These are phyloP conservation scores for Tupiocoris notatus DNA, from an alignment of 2,888 invertebrate genomes.

Conservation along the genomic window DNA sequence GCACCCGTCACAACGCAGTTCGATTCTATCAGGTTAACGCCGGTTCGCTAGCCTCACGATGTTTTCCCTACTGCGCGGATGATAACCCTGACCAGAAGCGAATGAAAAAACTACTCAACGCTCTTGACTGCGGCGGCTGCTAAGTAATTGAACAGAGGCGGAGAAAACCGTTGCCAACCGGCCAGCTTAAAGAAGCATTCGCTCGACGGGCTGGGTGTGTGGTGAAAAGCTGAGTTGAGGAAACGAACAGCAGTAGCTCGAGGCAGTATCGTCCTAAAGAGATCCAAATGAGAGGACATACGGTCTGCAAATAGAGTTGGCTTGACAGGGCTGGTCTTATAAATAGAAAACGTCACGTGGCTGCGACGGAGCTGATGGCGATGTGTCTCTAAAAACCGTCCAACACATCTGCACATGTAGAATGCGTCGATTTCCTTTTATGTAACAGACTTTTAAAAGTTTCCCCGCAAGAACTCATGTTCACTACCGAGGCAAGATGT, in stretches of 20 bases:
- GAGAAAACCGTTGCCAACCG: too few relatives aligned
- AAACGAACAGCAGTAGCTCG: neutral
- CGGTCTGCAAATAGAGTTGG: conserved; percentile 31
- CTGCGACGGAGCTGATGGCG: neutral
- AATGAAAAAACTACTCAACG: neutral
- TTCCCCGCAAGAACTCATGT: too few relatives aligned
- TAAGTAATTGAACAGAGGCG: conserved; percentile 19
- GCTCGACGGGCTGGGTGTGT: too few relatives aligned
- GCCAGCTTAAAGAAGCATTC: too few relatives aligned
- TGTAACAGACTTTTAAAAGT: too few relatives aligned
- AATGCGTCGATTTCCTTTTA: too few relatives aligned
- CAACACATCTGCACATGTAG: too few relatives aligned
- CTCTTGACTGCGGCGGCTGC: conserved; percentile 1
- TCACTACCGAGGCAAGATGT: too few relatives aligned
- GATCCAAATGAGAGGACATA: conserved; percentile 23
- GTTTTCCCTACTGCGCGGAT: neutral
- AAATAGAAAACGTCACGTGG: conserved; percentile 28
- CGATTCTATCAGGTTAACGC: too few relatives aligned
- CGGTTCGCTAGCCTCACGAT: neutral
- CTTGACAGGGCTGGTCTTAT: conserved; percentile 36
- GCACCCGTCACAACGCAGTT: too few relatives aligned
- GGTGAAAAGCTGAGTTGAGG: too few relatives aligned
- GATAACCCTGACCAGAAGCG: neutral
- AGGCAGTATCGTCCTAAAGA: conserved; percentile 11
- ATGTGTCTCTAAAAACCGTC: neutral